Conservation (phyloP, 1,140 invertebrate genomes). For the Apis mellifera region Amel_HAv3.1 CM009940.2:3283001-3283500, state of each 20-base stretch:
- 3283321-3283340: neutral
- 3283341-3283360: no score
- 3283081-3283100: conserved; percentile 30
- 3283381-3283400: neutral
- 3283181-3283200: neutral
- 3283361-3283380: neutral
- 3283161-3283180: conserved; percentile 30
- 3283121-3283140: conserved; percentile 44
- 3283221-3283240: neutral
- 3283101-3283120: conserved; percentile 8
- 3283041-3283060: conserved; percentile 23
- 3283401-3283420: no score
- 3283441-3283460: no score
- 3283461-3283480: neutral
- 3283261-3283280: neutral
- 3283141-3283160: conserved; percentile 41
- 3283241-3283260: no score
- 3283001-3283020: neutral
- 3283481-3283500: no score
- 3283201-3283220: conserved; percentile 29
- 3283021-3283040: neutral
- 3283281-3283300: neutral
- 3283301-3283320: neutral
- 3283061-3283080: conserved; percentile 30
- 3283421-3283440: no score